Evolutionary conservation across 2,797 vertebrate species (phyloP), one percentile per base, ranked within the genome.

Genomic region (Propithecus perrieri): DNA sequence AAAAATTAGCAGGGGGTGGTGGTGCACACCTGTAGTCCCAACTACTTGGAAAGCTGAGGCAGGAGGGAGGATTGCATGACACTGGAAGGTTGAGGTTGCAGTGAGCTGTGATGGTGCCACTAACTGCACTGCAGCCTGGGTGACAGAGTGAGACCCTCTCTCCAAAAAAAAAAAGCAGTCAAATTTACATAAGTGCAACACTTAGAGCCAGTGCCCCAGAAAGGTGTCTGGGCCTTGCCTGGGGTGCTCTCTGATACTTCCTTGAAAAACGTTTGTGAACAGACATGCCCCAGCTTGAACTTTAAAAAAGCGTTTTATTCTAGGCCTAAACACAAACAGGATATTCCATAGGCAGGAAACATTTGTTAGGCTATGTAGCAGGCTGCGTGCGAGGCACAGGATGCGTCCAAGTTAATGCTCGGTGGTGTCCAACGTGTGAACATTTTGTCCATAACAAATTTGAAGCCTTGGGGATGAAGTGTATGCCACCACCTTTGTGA

Each of bases 311-410:
- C 26, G 15, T 59, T 57, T 46, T 55, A 24, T 13, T 33, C n/a
- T 55, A 65, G 9, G 3, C 1, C 12, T n/a, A 30, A 8, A 35
- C 81, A 35, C 85, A 67, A 57, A 7, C 57, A 3, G 22, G 22
- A 20, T 55, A 59, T 12, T 38, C 41, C n/a, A 48, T 1, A 65
- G 30, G 0, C n/a, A 65, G 22, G 15, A 65, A 65, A 28, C 20
- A 15, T 12, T 28, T 53, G 0, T 0, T 26, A 13, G 10, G 28
- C 18, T 38, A 8, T 0, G 12, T 24, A 24, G 30, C 8, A 74
- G 41, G 5, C 4, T 17, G 11, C 9, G 1, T 30, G 22, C 20
- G 4, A 43, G 1, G 0, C 38, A 20, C 63, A 71, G 38, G 7
- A 79, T 0, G 22, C 22, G 9, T 35, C 46, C 43, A 50, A 65